Evolutionary conservation across 1,140 invertebrate genomes (phyloP).

Genomic region (Lepidurus packardi): DNA sequence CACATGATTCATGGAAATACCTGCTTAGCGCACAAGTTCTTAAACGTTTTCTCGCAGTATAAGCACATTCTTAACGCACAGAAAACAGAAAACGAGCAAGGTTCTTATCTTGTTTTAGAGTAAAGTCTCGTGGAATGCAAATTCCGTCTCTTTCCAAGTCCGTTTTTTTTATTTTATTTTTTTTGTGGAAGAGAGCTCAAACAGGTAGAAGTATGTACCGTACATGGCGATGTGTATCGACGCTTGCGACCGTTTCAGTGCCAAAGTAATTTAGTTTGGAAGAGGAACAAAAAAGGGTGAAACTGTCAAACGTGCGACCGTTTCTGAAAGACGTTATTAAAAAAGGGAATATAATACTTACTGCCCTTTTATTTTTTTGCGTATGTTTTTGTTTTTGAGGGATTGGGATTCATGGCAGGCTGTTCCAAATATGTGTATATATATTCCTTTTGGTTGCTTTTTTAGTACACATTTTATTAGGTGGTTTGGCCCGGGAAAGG

Average conservation of each 20-base stretch:
- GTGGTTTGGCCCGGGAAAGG: too few species aligned
- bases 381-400: background rate
- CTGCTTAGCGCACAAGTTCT: too few species aligned
- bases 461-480: too few species aligned
- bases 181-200: background rate
- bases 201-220: background rate
- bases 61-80: background rate
- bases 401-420: too few species aligned
- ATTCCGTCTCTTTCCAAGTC: background rate
- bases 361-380: background rate
- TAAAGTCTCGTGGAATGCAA: background rate
- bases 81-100: background rate
- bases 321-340: conserved; percentile 5
- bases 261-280: background rate
- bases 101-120: background rate
- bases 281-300: background rate
- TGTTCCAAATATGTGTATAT: too few species aligned
- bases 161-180: background rate
- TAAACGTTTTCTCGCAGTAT: too few species aligned
- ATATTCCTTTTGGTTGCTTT: too few species aligned
- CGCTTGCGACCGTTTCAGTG: background rate
- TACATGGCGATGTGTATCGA: background rate
- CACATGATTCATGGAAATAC: too few species aligned
- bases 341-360: background rate
- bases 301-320: conserved; percentile 13